Conservation (phyloP, 2,888 invertebrate species). For the Cheilosia vulpina region DNA sequence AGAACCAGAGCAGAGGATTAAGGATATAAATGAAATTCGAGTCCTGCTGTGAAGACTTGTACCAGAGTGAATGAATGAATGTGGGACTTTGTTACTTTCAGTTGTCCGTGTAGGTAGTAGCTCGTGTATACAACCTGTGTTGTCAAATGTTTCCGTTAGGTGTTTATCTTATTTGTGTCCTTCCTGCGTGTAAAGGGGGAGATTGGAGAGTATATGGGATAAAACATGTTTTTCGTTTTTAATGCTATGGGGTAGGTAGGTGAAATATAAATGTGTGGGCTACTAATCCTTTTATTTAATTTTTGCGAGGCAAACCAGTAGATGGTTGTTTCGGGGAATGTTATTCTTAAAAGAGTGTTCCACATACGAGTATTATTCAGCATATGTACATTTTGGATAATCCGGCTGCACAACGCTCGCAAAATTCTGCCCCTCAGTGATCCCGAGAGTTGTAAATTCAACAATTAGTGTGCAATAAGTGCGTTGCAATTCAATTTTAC, state of each 20-base stretch:
- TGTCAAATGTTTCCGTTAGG: constrained; percentile 51
- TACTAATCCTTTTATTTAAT: not conserved
- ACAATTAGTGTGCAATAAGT: too few species aligned
- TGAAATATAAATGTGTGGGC: too few species aligned
- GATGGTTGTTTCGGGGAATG: too few species aligned
- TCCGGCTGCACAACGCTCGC: too few species aligned
- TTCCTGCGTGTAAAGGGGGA: not conserved
- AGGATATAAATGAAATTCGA: constrained; percentile 49
- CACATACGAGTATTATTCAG: too few species aligned
- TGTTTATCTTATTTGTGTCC: constrained; percentile 49
- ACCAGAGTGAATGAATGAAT: constrained; percentile 43
- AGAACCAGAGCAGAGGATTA: not conserved
- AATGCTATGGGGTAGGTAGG: not conserved
- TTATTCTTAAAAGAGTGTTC: too few species aligned
- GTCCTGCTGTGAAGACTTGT: constrained; percentile 54
- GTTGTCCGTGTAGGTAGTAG: constrained; percentile 5
- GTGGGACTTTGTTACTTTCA: constrained; percentile 43
- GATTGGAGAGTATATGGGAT: not conserved
- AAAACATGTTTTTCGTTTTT: constrained; percentile 17
- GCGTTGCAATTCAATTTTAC: too few species aligned
- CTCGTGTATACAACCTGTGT: constrained; percentile 34
- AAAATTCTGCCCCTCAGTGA: too few species aligned
- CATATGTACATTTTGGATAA: too few species aligned
- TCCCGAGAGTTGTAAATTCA: too few species aligned
- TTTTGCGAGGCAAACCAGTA: not conserved